Percentiles rank a stretch among this genome's conserved stretches.
phyloP scores from a whole-genome alignment of 2,888 invertebrate genomes.

The Trisateles emortualis region DNA sequence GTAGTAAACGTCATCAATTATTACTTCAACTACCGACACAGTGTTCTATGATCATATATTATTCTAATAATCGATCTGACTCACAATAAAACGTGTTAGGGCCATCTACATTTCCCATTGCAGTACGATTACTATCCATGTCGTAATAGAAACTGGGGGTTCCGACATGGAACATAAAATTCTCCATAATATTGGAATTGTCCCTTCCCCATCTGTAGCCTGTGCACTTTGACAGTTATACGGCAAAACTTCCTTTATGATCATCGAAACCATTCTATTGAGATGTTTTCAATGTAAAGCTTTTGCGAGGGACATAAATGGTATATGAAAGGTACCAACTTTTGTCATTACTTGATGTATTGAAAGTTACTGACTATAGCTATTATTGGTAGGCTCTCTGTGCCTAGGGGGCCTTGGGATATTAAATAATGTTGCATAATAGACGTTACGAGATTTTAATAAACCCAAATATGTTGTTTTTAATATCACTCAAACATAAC shows the following conservation, averaged over 20 bases:
- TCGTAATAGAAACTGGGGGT: conserved; percentile 21
- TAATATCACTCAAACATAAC: too few relatives aligned
- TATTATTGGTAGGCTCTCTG: too few relatives aligned
- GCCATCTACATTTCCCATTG: background rate
- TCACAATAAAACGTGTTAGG: background rate
- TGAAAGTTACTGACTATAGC: background rate
- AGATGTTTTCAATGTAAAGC: conserved; percentile 25
- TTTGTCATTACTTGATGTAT: conserved; percentile 12
- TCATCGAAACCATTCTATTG: conserved; percentile 14
- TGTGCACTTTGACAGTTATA: conserved; percentile 42
- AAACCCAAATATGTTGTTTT: too few relatives aligned
- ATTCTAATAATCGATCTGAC: background rate
- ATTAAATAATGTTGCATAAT: too few relatives aligned
- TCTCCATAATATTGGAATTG: conserved; percentile 25
- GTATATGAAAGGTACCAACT: conserved; percentile 4
- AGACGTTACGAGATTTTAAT: too few relatives aligned
- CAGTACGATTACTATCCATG: conserved; percentile 7
- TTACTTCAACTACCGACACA: too few relatives aligned
- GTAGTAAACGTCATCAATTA: too few relatives aligned
- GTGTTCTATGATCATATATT: background rate
- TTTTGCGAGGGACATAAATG: background rate
- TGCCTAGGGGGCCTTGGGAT: too few relatives aligned
- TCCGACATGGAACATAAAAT: conserved; percentile 30
- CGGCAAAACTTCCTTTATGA: conserved; percentile 33
- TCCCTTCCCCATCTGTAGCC: conserved; percentile 20